These are phyloP conservation scores for Drosophila arawakana DNA, from an alignment of 1,140 invertebrate genomes.

Conservation along the genomic window DNA sequence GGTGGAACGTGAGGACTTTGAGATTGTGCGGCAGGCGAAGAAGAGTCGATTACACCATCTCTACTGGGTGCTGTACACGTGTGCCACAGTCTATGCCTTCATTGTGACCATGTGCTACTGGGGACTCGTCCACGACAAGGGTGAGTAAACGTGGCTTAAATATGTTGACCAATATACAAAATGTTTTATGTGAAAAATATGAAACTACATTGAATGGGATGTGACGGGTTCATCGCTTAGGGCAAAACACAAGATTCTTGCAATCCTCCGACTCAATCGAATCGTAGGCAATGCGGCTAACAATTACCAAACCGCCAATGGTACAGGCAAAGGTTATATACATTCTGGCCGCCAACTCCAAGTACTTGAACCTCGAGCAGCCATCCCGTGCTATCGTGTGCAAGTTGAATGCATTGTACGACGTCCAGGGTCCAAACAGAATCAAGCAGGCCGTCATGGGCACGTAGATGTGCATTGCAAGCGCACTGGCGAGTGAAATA, in stretches of 20 bases:
- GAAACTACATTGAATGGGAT: not conserved
- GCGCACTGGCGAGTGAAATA: slow-evolving; percentile 4
- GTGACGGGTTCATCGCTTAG: not conserved
- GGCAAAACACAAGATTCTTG: slow-evolving; percentile 20
- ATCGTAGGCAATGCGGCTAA: not conserved
- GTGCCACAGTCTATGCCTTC: slow-evolving; percentile 87
- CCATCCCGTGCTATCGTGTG: slow-evolving; percentile 6
- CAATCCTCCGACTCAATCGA: slow-evolving; percentile 37
- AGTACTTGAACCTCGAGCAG: slow-evolving; percentile 1
- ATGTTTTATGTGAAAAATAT: not conserved
- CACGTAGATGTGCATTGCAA: slow-evolving; percentile 53
- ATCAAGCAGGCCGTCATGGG: slow-evolving; percentile 42
- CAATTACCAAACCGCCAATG: slow-evolving; percentile 32
- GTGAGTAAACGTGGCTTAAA: slow-evolving; percentile 70
- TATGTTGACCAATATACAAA: not conserved
- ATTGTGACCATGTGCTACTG: slow-evolving; percentile 85
- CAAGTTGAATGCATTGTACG: slow-evolving; percentile 49
- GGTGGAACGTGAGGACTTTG: slow-evolving; percentile 83
- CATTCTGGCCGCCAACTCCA: slow-evolving; percentile 45
- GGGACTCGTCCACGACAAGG: slow-evolving; percentile 80
- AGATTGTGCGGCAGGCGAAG: slow-evolving; percentile 80
- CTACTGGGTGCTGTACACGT: slow-evolving; percentile 88
- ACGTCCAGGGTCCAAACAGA: slow-evolving; percentile 64
- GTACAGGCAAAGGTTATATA: slow-evolving; percentile 52
- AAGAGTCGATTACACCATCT: slow-evolving; percentile 85